These are phyloP conservation scores for Cyclina sinensis DNA, from an alignment of 1,140 invertebrate genomes.

Conservation along the genomic window DNA sequence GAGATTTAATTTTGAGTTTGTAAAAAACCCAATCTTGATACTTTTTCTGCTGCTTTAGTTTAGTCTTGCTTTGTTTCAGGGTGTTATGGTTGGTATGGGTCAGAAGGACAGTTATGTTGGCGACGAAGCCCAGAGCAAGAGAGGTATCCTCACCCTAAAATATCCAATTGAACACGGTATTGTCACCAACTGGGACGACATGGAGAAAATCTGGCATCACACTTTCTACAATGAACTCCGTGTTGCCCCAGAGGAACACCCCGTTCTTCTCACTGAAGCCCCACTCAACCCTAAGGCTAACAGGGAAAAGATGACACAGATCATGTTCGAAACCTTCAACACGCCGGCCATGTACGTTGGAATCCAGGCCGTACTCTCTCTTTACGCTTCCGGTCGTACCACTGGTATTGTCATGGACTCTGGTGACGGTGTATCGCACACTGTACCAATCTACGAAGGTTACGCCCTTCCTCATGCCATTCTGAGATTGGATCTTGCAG, in stretches of 20 bases:
- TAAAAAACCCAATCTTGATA: conserved; percentile 85
- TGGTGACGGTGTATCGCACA: conserved; percentile 95
- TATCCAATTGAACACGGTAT: conserved; percentile 98
- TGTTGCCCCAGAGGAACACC: conserved; percentile 83
- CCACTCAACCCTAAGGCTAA: conserved; percentile 84
- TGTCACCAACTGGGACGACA: conserved; percentile 98
- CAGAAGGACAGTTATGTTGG: conserved; percentile 99
- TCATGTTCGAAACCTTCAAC: conserved; percentile 90
- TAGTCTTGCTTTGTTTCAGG: conserved; percentile 92
- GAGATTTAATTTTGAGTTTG: conserved; percentile 90
- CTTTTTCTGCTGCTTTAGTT: conserved; percentile 90
- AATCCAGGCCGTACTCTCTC: conserved; percentile 93
- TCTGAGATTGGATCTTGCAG: conserved; percentile 95
- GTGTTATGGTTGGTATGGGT: conserved; percentile 99
- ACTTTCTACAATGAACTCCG: conserved; percentile 96
- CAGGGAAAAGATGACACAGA: conserved; percentile 94
- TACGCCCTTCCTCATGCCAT: conserved; percentile 92
- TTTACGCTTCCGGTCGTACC: conserved; percentile 96
- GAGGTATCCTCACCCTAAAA: conserved; percentile 92
- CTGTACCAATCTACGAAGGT: conserved; percentile 96
- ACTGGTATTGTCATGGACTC: conserved; percentile 96
- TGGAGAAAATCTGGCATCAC: conserved; percentile 89
- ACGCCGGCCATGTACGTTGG: conserved; percentile 97
- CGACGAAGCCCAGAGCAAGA: conserved; percentile 98
- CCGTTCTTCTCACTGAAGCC: conserved; percentile 81